Conservation (phyloP, 2,888 invertebrate genomes). For the Psylliodes chrysocephalus region DNA sequence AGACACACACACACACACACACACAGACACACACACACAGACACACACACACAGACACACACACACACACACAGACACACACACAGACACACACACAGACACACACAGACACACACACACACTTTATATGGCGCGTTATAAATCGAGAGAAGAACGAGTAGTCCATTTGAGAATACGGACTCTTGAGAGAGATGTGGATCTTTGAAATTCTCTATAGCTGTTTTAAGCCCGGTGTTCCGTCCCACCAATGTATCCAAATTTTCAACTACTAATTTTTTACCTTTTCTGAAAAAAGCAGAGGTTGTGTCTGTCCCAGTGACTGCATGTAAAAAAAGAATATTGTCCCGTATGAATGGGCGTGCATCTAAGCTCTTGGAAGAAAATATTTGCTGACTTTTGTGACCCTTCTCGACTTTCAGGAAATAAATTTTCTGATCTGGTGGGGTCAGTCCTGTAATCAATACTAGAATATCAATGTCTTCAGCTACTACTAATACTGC, state of each 20-base stretch:
- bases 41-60: too few relatives aligned
- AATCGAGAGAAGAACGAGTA: too few relatives aligned
- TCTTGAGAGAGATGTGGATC: background rate
- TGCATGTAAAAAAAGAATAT: constrained; percentile 29
- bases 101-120: too few relatives aligned
- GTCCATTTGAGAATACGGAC: background rate
- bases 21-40: too few relatives aligned
- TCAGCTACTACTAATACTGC: background rate
- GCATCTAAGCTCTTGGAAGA: too few relatives aligned
- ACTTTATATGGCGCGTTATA: background rate
- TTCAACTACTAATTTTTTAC: constrained; percentile 4
- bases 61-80: too few relatives aligned
- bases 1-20: too few relatives aligned
- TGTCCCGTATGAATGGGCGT: background rate
- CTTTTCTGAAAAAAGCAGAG: too few relatives aligned
- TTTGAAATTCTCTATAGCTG: background rate
- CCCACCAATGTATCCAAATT: background rate
- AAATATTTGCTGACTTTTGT: background rate
- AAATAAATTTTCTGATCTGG: background rate
- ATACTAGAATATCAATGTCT: constrained; percentile 8
- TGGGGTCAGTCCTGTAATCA: background rate
- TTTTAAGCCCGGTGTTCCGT: background rate
- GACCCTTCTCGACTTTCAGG: background rate
- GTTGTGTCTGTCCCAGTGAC: constrained; percentile 27
- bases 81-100: too few relatives aligned